Conservation (phyloP, 2,888 invertebrate genomes). For the Esperia sulphurella region DNA sequence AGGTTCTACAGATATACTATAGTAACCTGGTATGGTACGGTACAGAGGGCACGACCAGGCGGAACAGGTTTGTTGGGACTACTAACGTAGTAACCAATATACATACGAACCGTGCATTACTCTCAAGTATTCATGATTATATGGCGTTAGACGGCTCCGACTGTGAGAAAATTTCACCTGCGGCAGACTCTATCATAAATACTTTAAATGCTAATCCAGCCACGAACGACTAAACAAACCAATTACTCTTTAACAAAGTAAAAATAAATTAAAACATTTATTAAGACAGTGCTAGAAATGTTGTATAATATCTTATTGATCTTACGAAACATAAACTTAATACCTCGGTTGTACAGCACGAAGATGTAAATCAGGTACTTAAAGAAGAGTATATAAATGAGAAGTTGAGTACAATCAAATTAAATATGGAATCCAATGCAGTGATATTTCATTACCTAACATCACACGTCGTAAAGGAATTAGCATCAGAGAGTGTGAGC, state of each 20-base stretch:
- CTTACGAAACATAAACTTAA: neutral
- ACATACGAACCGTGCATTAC: conserved; percentile 67
- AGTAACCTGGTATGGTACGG: conserved; percentile 38
- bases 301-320: neutral
- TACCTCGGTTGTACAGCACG: neutral
- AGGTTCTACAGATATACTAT: conserved; percentile 47
- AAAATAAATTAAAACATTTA: neutral
- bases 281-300: neutral
- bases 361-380: conserved; percentile 15
- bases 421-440: conserved; percentile 34
- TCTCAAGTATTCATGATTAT: conserved; percentile 60
- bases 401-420: conserved; percentile 36
- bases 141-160: conserved; percentile 43
- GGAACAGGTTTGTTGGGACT: conserved; percentile 69
- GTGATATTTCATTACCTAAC: conserved; percentile 51
- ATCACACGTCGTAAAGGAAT: conserved; percentile 71
- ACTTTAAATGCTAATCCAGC: conserved; percentile 20
- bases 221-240: conserved; percentile 1
- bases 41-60: conserved; percentile 67
- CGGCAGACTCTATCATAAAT: conserved; percentile 46
- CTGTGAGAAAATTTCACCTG: conserved; percentile 75
- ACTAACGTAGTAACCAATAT: conserved; percentile 75
- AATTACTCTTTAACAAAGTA: neutral
- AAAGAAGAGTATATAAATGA: conserved; percentile 5
- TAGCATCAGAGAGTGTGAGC: conserved; percentile 58